Evolutionary conservation across 1,140 invertebrate genomes (phyloP), one percentile per base, ranked within the genome.

Genomic region (Sycophaga agraensis): DNA sequence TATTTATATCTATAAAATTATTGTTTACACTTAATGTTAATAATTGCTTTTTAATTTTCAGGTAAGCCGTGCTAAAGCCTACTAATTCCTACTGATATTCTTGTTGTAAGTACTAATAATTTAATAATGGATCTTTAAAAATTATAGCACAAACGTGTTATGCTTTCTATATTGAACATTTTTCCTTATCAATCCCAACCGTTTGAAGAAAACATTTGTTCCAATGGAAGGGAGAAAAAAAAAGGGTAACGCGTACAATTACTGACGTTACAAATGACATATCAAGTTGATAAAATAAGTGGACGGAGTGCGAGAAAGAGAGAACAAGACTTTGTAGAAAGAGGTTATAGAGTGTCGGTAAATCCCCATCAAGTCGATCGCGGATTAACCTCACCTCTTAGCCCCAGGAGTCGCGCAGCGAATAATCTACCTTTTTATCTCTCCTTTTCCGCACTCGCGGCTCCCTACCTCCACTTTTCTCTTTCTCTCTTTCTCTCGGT

Each of bases 331-430:
- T 61, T 42, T 51, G 17, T 57, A 24, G 57, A 63, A 63, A 63
- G 48, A 35, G 61, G 48, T 63, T 57, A 63, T 63, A 63, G 61
- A 63, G 61, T 57, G 61, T 58, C 61, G 54, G 61, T 58, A 58
- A 63, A 63, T 63, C 54, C 54, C 37, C 61, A 28, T 42, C 24
- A 45, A 62, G 53, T 62, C 54, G 54, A 63, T 63, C 61, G 34
- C 22, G 61, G 56, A 64, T 59, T 61, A 58, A 59, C 60, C 59
- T 65, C 39, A 24, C 58, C 58, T 65, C 57, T 59, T 60, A 61
- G 50, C 34, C 45, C 14, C 21, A 24, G 19, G 51, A 53, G 45
- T 53, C 40, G 49, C 40, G 37, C 14, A 24, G n/a, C 34, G 43
- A 54, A 22, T 17, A n/a, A 43, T 35, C 39, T 16, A 35, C 49